A percentile compares a stretch with the other conserved stretches of the same genome.
Evolutionary conservation across 2,113 vertebrate species (phyloP).

Genomic region (Actenoides hombroni): DNA sequence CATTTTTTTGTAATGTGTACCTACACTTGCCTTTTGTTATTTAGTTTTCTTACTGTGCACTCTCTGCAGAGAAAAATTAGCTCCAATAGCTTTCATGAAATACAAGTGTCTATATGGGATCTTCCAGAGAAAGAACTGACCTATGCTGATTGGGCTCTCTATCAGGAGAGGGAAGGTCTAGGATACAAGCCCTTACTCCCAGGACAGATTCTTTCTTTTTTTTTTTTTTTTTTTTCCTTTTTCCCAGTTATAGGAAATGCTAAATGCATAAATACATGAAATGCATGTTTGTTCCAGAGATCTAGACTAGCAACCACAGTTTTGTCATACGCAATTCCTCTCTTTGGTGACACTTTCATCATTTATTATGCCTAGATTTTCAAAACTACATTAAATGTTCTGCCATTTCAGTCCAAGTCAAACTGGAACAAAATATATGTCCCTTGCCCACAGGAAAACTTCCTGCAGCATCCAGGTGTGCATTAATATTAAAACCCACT

Average conservation of each 20-base stretch:
- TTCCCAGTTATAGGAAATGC: background rate
- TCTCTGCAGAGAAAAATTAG: background rate
- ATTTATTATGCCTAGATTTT: background rate
- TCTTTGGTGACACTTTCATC: background rate
- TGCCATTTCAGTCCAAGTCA: background rate
- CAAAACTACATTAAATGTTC: background rate
- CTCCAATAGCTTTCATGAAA: background rate
- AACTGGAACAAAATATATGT: background rate
- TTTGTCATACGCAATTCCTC: background rate
- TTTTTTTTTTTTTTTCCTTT: background rate
- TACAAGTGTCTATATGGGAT: background rate
- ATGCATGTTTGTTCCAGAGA: background rate
- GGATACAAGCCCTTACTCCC: background rate
- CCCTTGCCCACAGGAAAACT: background rate
- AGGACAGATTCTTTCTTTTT: background rate
- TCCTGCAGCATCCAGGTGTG: constrained; percentile 14
- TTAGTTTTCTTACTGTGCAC: background rate
- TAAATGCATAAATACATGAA: background rate
- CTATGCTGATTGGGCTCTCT: background rate
- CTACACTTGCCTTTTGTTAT: background rate
- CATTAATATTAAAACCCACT: constrained; percentile 30
- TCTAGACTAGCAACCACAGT: background rate
- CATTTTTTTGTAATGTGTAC: background rate
- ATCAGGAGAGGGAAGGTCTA: background rate
- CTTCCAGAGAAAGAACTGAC: background rate